Evolutionary conservation across 2,888 invertebrate species (phyloP), one percentile per base, ranked within the genome.

Genomic region (Willowsia nigromaculata): DNA sequence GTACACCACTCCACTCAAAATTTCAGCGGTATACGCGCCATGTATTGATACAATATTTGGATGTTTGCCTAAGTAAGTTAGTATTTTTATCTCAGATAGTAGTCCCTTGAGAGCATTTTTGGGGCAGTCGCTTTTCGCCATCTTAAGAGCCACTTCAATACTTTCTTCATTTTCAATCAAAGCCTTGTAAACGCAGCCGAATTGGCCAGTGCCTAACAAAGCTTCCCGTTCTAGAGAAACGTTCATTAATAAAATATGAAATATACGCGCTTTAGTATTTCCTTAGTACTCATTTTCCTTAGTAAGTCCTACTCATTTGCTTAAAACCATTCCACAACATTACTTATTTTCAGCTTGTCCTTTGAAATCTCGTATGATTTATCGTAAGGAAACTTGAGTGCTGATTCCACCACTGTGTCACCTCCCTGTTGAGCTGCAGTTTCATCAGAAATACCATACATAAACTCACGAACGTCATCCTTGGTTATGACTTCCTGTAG

Each of bases 21-120:
- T 65, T 62, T 88, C 87, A 4, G 43, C 87, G 0, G 90, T 90
- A 33, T 85, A 90, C 9, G 90, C 87, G 33, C 90, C 90, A 59
- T 47, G 37, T 27, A 90, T 71, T 1, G 68, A 65, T 0, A 87
- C 87, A 47, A 90, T 88, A 13, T 87, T 82, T 0, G 68, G 65
- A 18, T 90, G 90, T n/a, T 82, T 90, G 33, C 90, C 90, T 11
- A 87, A 33, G 47, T 87, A 90, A 40, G 81, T 87, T 40, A 90
- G 30, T 11, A 88, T 84, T 80, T 90, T 90, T 33, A 90, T 90
- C 62, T 90, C 90, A 9, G 90, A 83, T 6, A 90, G 59, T 5
- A 90, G n/a, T 5, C 87, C 78, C 27, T 90, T 90, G 22, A 90
- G 13, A 6, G 78, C 78, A 30, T n/a, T 59, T 4, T 47, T 74